Evolutionary conservation across 2,113 vertebrate species (phyloP), one percentile per base, ranked within the genome.

Genomic region (Vanacampus margaritifer): DNA sequence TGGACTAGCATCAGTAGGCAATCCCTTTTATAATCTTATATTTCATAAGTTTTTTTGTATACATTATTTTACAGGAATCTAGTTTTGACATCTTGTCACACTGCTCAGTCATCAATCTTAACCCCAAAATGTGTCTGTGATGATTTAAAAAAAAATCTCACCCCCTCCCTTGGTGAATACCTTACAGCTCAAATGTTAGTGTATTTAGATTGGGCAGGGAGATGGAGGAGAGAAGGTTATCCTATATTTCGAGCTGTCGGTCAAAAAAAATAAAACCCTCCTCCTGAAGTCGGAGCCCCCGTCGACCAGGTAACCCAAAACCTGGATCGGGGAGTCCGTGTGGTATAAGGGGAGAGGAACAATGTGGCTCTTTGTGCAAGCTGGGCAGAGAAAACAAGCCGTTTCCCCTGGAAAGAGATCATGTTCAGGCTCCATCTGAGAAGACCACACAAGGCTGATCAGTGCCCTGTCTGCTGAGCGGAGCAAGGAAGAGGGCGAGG

Each of bases 351-450:
- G 80, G 79, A 83, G 86, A 85, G 80, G 87, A 90, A 90, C 89
- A 90, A 90, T 89, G 87, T 86, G 84, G 84, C 82, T 89, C 89
- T 90, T 90, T 90, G 89, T 90, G 87, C 78, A 71, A 89, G 86
- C 77, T 60, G 77, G 79, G 88, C 81, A 86, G 82, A 73, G 87
- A 89, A 90, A 90, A 89, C 87, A 90, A 90, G 88, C 87, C 81
- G 77, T 87, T 89, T 90, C 86, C 88, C 89, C 88, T 87, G 79
- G 86, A 90, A 90, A 90, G 89, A 88, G 89, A 89, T 90, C 89
- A 77, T 81, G 87, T 90, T 90, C 87, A 72, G 87, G 65, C 88
- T 88, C 87, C 86, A 88, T 88, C 84, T 84, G 87, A 89, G 89
- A 84, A 88, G 88, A 88, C 88, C 89, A 89, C 89, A 89, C 89